phyloP scores from a whole-genome alignment of 1,140 invertebrate species.

The Neotoxoptera formosana region DNA sequence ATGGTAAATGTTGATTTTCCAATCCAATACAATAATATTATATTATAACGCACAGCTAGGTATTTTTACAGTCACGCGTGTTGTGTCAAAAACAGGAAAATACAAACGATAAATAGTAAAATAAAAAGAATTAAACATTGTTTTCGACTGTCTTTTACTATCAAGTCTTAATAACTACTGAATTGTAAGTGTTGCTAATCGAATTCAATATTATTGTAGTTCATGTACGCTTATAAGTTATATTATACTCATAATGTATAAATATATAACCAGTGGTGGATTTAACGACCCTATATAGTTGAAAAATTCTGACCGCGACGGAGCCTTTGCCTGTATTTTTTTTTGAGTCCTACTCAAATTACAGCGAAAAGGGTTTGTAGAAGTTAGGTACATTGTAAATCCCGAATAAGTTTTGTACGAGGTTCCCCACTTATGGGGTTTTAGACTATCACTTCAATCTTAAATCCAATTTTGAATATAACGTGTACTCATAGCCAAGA shows the following conservation, averaged over 20 bases:
- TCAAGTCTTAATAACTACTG: background rate
- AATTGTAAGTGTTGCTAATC: background rate
- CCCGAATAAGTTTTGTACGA: background rate
- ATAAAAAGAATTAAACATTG: background rate
- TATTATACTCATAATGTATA: too few species aligned
- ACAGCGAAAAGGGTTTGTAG: too few species aligned
- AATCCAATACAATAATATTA: background rate
- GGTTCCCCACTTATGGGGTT: too few species aligned
- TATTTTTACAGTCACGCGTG: background rate
- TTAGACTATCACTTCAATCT: background rate
- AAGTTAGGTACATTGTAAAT: background rate
- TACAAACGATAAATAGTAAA: background rate
- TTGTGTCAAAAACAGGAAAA: background rate
- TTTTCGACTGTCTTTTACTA: too few species aligned
- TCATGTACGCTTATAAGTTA: too few species aligned
- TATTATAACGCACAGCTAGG: background rate
- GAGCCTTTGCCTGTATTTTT: background rate
- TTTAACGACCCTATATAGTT: too few species aligned
- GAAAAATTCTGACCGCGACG: too few species aligned
- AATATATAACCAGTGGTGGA: too few species aligned
- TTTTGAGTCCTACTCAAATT: too few species aligned
- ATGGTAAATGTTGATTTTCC: slow-evolving; percentile 34
- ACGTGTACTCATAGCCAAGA: background rate
- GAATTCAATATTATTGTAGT: too few species aligned
- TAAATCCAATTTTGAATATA: background rate